A percentile compares a stretch with the other conserved stretches of the same genome.
phyloP scores from a whole-genome alignment of 2,888 invertebrate species.

The Stegana nigrithorax region DNA sequence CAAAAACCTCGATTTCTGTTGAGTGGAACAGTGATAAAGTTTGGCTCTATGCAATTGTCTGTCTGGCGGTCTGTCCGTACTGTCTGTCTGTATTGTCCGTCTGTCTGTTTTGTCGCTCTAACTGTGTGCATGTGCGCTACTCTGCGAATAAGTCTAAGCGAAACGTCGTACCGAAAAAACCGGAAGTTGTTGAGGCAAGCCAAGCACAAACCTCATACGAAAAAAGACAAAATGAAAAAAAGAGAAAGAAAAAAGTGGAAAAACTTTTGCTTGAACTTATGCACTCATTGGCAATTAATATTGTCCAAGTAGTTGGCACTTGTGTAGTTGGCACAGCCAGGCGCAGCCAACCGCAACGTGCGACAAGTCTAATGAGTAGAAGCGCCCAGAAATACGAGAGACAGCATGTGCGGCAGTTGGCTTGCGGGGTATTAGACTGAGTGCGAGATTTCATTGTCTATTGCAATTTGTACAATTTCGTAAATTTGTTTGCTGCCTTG shows the following conservation, averaged over 20 bases:
- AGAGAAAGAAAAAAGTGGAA: slow-evolving; percentile 37
- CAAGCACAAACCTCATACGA: background rate
- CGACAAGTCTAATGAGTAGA: slow-evolving; percentile 49
- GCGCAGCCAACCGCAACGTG: slow-evolving; percentile 26
- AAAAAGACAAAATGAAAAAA: slow-evolving; percentile 26
- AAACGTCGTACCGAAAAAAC: background rate
- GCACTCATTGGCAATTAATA: slow-evolving; percentile 66
- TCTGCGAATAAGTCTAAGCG: background rate
- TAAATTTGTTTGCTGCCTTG: slow-evolving; percentile 33
- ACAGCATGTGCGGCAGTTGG: background rate
- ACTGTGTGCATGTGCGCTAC: background rate
- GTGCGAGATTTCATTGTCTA: slow-evolving; percentile 28
- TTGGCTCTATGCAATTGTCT: no score
- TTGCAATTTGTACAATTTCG: slow-evolving; percentile 51
- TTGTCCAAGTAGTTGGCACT: slow-evolving; percentile 35
- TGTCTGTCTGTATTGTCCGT: no score
- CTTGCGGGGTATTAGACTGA: background rate
- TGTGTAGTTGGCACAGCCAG: background rate
- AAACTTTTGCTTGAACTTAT: slow-evolving; percentile 57
- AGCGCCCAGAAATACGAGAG: slow-evolving; percentile 1
- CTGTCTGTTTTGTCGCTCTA: no score
- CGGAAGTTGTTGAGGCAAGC: background rate
- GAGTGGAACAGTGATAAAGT: slow-evolving; percentile 50
- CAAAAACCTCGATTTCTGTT: slow-evolving; percentile 63
- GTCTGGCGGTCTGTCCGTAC: no score